Base-by-base conservation (phyloP, 2,888 invertebrate genomes). In the Pyrrhia umbra region DNA sequence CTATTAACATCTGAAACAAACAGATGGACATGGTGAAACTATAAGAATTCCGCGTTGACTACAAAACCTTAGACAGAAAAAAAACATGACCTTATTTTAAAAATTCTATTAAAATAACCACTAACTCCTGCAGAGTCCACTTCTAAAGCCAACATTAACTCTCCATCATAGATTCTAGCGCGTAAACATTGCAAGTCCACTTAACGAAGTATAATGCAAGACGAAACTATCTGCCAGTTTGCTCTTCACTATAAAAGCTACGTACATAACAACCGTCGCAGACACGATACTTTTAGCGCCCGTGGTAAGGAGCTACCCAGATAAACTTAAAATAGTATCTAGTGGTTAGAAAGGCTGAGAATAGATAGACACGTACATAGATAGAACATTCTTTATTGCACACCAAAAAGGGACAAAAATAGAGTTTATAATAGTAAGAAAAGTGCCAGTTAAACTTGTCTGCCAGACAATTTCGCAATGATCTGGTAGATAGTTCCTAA, bases 131-230 rank as follows among this genome's bases (percentile, higher is more conserved):
- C n/a, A n/a, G 2, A 25, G 21, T 56, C 43, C 47, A 49, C 16
- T 60, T 16, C 16, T 23, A 40, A 23, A 18, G 43, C 27, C 25
- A 56, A 56, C 61, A 30, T 39, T 13, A 50, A 55, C 60, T 45
- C 20, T 45, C 9, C 39, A n/a, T 23, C 27, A 51, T 43, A 57
- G 50, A 54, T 52, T 34, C 23, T 16, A 27, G 30, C 42, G 42
- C 59, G 64, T 75, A 27, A 65, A 68, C 45, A 51, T 58, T 57
- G 63, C 50, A 62, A 68, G 52, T 66, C 16, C 42, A 62, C 59
- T 69, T 59, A 69, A 62, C 50, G 37, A 51, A 60, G 64, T 59
- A 62, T 68, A 68, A 68, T 68, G 49, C 61, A 68, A 61, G 68
- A 58, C 58, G 47, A 63, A 64, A 59, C 58, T 67, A 51, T 49